Evolutionary conservation across 1,140 invertebrate genomes (phyloP), one percentile per base, ranked within the genome.

Genomic region (Polypedilum vanderplanki): DNA sequence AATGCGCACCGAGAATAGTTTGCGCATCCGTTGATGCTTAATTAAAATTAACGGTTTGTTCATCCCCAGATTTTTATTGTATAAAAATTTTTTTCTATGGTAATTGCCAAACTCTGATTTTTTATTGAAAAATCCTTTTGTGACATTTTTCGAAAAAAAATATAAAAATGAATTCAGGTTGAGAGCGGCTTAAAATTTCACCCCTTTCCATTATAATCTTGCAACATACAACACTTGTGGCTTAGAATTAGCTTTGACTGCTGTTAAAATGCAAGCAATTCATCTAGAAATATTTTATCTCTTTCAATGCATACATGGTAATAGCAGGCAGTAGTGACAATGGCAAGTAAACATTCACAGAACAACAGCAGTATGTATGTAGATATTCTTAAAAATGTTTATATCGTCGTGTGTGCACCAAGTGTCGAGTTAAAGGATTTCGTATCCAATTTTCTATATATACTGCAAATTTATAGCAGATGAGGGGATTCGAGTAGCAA

Each of bases 341-440:
- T 33, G 24, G 24, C 24, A 33, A 5, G n/a, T n/a, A n/a, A n/a
- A n/a, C n/a, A n/a, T n/a, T n/a, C n/a, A n/a, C n/a, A n/a, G n/a
- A n/a, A n/a, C n/a, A n/a, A n/a, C n/a, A 33, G 24, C 24, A 33
- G 24, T 5, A 33, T 33, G 24, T 33, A 33, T 33, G 24, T 33
- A 33, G 24, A 33, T 33, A 33, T 33, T 33, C 24, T 33, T 33
- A 33, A 33, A n/a, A 33, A 33, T 33, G 24, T 33, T 33, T 33
- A 33, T 33, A 33, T 33, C 24, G 5, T 33, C 24, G n/a, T 57
- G 20, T 22, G 65, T 18, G 65, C 65, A 70, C 65, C 46, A 70
- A 70, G 65, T 70, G 65, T 70, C 65, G 65, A 70, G 65, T 20
- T n/a, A 70, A 70, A 70, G 65, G 65, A 70, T 70, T 70, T 70